Evolutionary conservation across 2,888 invertebrate genomes (phyloP), one percentile per base, ranked within the genome.

Genomic region (Blastobasis lacticolella): DNA sequence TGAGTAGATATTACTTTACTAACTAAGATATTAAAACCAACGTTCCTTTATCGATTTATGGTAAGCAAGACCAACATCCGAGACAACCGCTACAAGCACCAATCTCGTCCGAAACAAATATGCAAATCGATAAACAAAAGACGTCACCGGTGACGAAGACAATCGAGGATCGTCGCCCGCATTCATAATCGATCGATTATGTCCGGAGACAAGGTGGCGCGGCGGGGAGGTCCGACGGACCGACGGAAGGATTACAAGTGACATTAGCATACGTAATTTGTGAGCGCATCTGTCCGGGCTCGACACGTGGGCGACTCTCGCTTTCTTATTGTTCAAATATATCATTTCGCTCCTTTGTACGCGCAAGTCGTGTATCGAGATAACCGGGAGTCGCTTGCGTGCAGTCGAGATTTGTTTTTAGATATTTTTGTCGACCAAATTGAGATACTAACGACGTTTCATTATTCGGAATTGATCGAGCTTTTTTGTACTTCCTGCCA

Each of bases 231-330:
- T 84, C 85, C 23, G 23, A 23, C 23, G 23, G 42, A 10, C 42
- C 77, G 75, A 76, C 81, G 79, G 81, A 83, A 83, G 84, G 82
- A 84, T 85, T 81, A 79, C 81, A 76, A 73, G 69, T 61, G 62
- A 73, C 77, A 87, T 87, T 88, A 81, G 69, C 87, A 87, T 88
- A 85, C 80, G 78, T 86, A 85, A 87, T 86, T 81, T 74, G 78
- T 77, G 78, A 77, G 71, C 72, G 76, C 77, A 80, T 74, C 77
- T 80, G 79, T 69, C 71, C 68, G 63, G 42, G 38, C 49, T 46
- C 60, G 54, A 62, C 68, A 72, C 74, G 80, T 80, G 81, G 78
- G 81, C 77, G 81, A 73, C 65, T 67, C 69, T 72, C 69, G 73
- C 73, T 75, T 76, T 80, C 75, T 74, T 77, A 75, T 78, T 78